Evolutionary conservation across 1,140 invertebrate species (phyloP).

Genomic region (Euwallacea fornicatus): DNA sequence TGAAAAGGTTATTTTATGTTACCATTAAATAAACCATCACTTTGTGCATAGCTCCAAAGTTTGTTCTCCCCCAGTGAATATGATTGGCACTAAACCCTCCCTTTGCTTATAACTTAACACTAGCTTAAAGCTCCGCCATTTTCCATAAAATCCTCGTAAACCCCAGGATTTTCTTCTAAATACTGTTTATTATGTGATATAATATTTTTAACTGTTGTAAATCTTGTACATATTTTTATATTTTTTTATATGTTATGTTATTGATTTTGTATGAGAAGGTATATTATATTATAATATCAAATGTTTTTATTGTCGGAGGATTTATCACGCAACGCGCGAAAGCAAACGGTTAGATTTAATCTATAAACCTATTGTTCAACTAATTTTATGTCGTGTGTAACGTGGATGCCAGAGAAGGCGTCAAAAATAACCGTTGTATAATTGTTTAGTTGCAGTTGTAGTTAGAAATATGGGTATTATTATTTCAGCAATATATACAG

Average conservation of each 20-base stretch:
- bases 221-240: conserved; percentile 6
- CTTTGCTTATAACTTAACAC: neutral
- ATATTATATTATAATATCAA: neutral
- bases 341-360: neutral
- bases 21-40: neutral
- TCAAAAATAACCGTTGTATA: neutral
- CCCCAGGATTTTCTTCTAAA: neutral
- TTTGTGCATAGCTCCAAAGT: neutral
- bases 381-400: neutral
- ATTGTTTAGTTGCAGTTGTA: neutral
- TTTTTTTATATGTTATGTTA: conserved; percentile 3
- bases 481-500: no score
- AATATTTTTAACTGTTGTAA: neutral
- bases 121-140: neutral
- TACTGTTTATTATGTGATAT: neutral
- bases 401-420: neutral
- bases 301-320: neutral
- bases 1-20: neutral
- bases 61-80: neutral
- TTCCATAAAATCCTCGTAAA: neutral
- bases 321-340: no score
- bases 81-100: neutral
- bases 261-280: conserved; percentile 2
- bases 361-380: neutral
- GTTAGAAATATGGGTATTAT: neutral